phyloP scores from a whole-genome alignment of 2,888 invertebrate genomes.

The Caenorhabditis uteleia region DNA sequence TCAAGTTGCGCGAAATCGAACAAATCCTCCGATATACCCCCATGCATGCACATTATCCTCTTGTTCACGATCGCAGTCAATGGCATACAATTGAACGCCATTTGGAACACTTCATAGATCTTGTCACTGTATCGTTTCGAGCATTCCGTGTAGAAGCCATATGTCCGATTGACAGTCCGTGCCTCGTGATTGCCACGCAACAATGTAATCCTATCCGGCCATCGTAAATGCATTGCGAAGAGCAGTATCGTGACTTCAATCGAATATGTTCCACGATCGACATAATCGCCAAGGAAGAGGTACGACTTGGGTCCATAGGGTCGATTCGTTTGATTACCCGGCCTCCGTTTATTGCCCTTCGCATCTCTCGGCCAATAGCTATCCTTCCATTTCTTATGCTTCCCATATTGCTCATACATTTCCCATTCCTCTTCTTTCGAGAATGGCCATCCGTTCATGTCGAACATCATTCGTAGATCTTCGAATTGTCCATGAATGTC shows the following conservation, averaged over 20 bases:
- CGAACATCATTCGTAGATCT: conserved; percentile 56
- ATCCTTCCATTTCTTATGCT: no score
- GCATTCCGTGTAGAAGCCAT: conserved; percentile 67
- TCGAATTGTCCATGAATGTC: conserved; percentile 97
- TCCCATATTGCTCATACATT: conserved; percentile 26
- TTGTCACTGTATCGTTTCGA: conserved; percentile 94
- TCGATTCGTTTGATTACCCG: conserved; percentile 29
- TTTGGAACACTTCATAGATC: conserved; percentile 66
- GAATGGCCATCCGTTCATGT: conserved; percentile 55
- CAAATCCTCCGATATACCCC: conserved; percentile 74
- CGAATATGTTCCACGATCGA: conserved; percentile 90
- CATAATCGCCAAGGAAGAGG: conserved; percentile 81
- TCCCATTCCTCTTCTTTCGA: conserved; percentile 38
- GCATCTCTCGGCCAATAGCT: no score
- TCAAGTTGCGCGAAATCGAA: conserved; percentile 71
- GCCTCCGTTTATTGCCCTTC: background rate
- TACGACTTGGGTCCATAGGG: conserved; percentile 65
- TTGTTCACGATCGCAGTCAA: conserved; percentile 93
- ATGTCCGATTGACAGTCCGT: conserved; percentile 75
- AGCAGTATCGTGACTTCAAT: conserved; percentile 77
- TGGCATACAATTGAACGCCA: conserved; percentile 89
- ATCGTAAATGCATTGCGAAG: conserved; percentile 78
- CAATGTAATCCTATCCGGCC: conserved; percentile 84
- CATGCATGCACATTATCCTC: conserved; percentile 80
- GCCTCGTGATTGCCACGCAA: conserved; percentile 97